These are phyloP conservation scores for Virgularia gustaviana DNA, from an alignment of 92 coral and sea anemone genomes.

Conservation along the genomic window DNA sequence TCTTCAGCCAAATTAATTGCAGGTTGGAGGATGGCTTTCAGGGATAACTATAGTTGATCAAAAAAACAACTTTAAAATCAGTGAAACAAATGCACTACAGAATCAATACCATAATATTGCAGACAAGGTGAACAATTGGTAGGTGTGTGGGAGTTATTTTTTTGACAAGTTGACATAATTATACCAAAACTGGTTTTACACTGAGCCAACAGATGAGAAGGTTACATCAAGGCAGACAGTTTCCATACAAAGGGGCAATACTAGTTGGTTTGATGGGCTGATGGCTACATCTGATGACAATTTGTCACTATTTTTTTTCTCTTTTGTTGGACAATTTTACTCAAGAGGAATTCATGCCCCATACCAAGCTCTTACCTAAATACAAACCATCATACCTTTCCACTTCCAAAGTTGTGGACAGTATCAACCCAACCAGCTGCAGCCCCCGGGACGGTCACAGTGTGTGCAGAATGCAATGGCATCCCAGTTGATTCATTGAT, in stretches of 20 bases:
- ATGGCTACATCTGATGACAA: not conserved
- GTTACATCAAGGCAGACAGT: too few species aligned
- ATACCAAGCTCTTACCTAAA: not conserved
- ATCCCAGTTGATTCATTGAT: slow-evolving; percentile 43
- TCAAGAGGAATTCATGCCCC: not conserved
- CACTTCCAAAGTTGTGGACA: slow-evolving; percentile 84
- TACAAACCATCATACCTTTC: slow-evolving; percentile 51
- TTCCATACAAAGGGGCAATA: too few species aligned
- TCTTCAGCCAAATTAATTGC: slow-evolving; percentile 71
- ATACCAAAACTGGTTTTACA: too few species aligned
- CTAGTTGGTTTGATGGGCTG: too few species aligned
- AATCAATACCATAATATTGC: not conserved
- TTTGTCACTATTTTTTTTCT: not conserved
- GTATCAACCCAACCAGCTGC: slow-evolving; percentile 97
- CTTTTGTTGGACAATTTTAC: not conserved
- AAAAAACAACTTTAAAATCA: not conserved
- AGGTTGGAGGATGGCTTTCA: slow-evolving; percentile 75
- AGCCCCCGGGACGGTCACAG: slow-evolving; percentile 96
- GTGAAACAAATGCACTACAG: not conserved
- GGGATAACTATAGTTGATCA: slow-evolving; percentile 47
- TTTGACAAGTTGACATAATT: too few species aligned
- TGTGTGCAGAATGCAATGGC: slow-evolving; percentile 68
- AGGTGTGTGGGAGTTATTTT: too few species aligned
- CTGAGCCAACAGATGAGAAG: too few species aligned
- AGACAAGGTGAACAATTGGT: too few species aligned